These are phyloP conservation scores for Mamestra configurata DNA, from an alignment of 1,140 invertebrate genomes.

Conservation along the genomic window DNA sequence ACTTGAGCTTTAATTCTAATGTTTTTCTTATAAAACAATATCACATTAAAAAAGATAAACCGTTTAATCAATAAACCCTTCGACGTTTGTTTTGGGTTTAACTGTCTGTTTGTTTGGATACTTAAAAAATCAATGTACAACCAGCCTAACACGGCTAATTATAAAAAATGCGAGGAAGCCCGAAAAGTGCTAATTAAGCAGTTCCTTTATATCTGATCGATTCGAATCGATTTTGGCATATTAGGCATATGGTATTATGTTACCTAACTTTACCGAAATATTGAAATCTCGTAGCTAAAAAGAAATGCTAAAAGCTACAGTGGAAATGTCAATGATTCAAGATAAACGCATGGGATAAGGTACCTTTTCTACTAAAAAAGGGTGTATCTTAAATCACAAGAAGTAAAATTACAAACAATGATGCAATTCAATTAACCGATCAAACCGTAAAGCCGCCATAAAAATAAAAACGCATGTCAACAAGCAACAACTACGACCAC, in stretches of 20 bases:
- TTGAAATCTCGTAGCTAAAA: too few relatives aligned
- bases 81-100: not conserved
- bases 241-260: too few relatives aligned
- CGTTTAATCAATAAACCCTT: not conserved
- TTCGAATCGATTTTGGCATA: not conserved
- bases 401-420: conserved; percentile 59
- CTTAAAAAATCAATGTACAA: not conserved
- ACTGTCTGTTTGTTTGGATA: not conserved
- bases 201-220: not conserved
- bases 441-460: conserved; percentile 72
- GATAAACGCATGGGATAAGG: not conserved
- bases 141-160: not conserved
- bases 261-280: too few relatives aligned
- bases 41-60: not conserved
- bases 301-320: not conserved
- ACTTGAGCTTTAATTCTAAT: too few relatives aligned
- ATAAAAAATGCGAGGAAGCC: not conserved
- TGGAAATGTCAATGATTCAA: not conserved
- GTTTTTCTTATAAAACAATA: not conserved
- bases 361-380: conserved; percentile 8
- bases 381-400: conserved; percentile 45
- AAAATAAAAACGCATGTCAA: conserved; percentile 86
- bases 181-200: not conserved
- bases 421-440: conserved; percentile 76
- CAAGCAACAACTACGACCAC: conserved; percentile 85